Evolutionary conservation across 1,140 invertebrate genomes (phyloP).

Genomic region (Adoxophyes honmai): DNA sequence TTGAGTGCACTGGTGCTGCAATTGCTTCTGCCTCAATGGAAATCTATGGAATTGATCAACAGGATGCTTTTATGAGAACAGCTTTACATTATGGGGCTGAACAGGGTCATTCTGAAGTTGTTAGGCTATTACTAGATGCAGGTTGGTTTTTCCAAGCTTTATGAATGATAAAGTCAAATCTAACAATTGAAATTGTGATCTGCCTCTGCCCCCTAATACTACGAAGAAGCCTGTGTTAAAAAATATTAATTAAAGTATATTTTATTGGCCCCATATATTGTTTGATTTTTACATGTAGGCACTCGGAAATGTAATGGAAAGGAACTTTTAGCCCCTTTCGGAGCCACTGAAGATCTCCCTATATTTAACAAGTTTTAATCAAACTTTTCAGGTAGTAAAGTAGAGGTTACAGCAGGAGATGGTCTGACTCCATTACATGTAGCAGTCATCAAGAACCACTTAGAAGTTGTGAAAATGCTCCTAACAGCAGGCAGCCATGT

Average conservation of each 20-base stretch:
- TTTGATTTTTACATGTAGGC: no score
- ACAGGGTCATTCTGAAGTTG: constrained; percentile 48
- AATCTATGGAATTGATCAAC: constrained; percentile 60
- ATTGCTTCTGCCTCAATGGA: constrained; percentile 53
- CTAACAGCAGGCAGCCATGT: constrained; percentile 53
- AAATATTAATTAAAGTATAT: no score
- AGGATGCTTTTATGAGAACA: constrained; percentile 66
- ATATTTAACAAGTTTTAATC: constrained; percentile 9
- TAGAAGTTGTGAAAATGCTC: constrained; percentile 46
- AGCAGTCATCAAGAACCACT: constrained; percentile 53
- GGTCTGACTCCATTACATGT: constrained; percentile 63
- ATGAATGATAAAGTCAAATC: no score
- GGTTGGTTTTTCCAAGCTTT: constrained; percentile 44
- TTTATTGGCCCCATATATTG: no score
- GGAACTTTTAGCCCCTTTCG: no score
- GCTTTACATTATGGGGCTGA: constrained; percentile 67
- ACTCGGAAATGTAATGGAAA: no score
- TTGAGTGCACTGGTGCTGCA: constrained; percentile 62
- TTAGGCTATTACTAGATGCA: constrained; percentile 54
- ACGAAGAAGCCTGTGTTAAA: no score
- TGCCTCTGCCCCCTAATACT: no score
- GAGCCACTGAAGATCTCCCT: no score
- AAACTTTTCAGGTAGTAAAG: constrained; percentile 51
- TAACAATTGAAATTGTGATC: no score
- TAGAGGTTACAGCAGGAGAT: constrained; percentile 53